Evolutionary conservation across 2,113 vertebrate species (phyloP).

Genomic region (Fregata magnificens): DNA sequence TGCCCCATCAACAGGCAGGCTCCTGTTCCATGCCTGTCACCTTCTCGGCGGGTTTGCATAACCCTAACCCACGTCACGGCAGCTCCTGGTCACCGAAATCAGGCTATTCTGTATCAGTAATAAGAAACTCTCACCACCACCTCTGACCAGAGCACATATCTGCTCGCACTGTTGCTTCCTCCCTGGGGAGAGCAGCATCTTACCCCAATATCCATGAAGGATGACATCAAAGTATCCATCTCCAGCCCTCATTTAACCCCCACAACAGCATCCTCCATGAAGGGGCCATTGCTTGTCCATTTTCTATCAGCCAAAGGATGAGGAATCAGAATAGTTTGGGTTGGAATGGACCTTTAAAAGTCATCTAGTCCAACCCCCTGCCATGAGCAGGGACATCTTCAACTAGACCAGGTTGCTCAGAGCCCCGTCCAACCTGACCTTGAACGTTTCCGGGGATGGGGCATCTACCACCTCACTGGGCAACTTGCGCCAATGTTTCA

Average conservation of each 20-base stretch:
- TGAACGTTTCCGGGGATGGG: not conserved
- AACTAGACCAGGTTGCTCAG: not conserved
- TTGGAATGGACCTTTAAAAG: not conserved
- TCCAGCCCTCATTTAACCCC: not conserved
- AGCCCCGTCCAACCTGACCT: not conserved
- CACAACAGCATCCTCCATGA: accelerated
- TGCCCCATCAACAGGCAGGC: not conserved
- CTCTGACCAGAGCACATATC: not conserved
- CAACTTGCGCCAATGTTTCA: not conserved
- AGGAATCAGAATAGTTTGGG: not conserved
- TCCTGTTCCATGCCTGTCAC: not conserved
- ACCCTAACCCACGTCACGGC: not conserved
- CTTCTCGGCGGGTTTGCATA: not conserved
- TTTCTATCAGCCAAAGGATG: not conserved
- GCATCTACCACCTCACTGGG: not conserved
- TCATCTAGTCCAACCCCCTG: not conserved
- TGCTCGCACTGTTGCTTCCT: not conserved
- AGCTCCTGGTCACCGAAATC: conserved; percentile 3
- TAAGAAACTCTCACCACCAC: not conserved
- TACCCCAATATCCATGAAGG: not conserved
- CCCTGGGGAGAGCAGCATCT: not conserved
- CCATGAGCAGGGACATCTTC: not conserved
- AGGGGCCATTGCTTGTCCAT: not conserved
- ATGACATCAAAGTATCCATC: not conserved
- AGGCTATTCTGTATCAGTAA: conserved; percentile 36